Evolutionary conservation across 2,888 invertebrate genomes (phyloP).

Genomic region (Hydroisotoma schaefferi): DNA sequence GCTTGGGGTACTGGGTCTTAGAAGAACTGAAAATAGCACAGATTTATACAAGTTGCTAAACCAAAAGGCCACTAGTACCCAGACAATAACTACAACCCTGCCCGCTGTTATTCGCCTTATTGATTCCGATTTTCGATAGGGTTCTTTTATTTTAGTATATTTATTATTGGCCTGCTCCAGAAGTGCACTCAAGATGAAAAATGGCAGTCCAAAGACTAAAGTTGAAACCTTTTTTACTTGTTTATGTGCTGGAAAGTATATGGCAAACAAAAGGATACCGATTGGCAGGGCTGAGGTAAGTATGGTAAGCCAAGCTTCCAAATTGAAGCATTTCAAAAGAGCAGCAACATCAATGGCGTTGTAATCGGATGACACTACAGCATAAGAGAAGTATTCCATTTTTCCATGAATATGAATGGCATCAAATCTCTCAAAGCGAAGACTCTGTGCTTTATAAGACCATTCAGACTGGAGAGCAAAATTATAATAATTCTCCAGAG

Average conservation of each 20-base stretch:
- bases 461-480: neutral
- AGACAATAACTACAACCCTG: neutral
- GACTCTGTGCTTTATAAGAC: neutral
- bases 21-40: neutral
- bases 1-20: neutral
- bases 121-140: neutral
- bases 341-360: neutral
- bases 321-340: neutral
- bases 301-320: neutral
- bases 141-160: neutral
- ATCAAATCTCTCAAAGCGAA: neutral
- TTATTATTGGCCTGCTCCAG: neutral
- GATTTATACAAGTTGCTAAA: slow-evolving; percentile 1
- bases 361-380: neutral
- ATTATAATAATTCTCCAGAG: neutral
- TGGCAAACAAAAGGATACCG: neutral
- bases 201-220: neutral
- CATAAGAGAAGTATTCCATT: neutral
- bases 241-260: neutral
- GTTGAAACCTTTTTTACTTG: neutral
- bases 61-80: neutral
- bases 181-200: neutral
- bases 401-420: neutral
- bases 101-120: neutral
- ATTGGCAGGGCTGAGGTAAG: neutral